Percentiles rank a stretch among this genome's conserved stretches.
Evolutionary conservation across 2,797 vertebrate species (phyloP).

Genomic region (Schizothorax lantsangensis): DNA sequence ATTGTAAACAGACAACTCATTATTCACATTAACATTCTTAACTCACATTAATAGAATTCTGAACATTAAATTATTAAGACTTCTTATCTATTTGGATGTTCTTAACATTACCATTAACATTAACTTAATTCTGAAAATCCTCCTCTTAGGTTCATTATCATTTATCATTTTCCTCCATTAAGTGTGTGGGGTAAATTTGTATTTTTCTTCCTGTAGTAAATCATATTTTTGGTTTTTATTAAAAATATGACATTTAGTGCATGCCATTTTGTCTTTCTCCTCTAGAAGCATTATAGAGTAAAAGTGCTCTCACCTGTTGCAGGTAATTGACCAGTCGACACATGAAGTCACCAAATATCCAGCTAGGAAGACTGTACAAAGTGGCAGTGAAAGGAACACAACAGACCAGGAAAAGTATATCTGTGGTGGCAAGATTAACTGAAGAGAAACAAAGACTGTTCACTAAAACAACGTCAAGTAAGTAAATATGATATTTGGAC

Average conservation of each 20-base stretch:
- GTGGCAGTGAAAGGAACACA: constrained; percentile 84
- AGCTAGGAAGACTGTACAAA: constrained; percentile 82
- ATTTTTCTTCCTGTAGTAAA: not conserved
- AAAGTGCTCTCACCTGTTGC: constrained; percentile 73
- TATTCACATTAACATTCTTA: not conserved
- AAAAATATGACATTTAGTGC: not conserved
- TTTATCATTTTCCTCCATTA: not conserved
- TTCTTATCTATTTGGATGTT: too few species aligned
- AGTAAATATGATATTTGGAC: not conserved
- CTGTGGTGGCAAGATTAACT: constrained; percentile 81
- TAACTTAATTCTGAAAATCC: not conserved
- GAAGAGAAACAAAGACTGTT: constrained; percentile 12
- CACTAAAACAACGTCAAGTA: not conserved
- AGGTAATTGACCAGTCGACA: constrained; percentile 82
- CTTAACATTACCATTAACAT: too few species aligned
- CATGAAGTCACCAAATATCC: constrained; percentile 84
- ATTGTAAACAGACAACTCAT: not conserved
- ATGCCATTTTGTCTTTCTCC: not conserved
- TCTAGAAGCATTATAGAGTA: not conserved
- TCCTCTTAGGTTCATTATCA: not conserved
- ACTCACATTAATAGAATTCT: not conserved
- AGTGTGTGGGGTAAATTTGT: not conserved
- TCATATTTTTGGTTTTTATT: not conserved
- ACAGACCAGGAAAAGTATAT: constrained; percentile 81
- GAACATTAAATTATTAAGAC: not conserved